Conservation (phyloP, 2,797 vertebrate species). For the Oceanodroma leucorhoa region DNA sequence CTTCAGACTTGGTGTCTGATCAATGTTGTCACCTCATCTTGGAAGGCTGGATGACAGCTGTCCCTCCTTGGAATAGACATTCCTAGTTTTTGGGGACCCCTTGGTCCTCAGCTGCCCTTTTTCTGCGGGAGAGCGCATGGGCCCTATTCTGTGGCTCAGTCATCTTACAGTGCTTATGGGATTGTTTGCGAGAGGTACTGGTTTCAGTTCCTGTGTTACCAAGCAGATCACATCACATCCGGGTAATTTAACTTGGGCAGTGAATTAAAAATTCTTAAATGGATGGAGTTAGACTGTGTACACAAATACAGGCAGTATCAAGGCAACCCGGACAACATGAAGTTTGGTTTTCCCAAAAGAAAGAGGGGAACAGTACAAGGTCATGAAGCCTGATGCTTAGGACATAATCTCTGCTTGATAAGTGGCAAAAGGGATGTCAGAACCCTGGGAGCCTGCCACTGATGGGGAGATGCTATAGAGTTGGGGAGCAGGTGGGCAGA, state of each 20-base stretch:
- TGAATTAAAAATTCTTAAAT: neutral
- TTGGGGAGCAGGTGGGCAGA: neutral
- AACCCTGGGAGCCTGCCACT: neutral
- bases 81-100: neutral
- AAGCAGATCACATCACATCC: neutral
- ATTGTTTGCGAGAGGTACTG: neutral
- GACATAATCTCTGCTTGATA: neutral
- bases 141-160: neutral
- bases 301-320: neutral
- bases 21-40: neutral
- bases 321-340: neutral
- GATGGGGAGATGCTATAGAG: neutral
- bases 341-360: neutral
- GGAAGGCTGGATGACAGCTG: neutral
- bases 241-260: neutral
- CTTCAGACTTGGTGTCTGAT: neutral
- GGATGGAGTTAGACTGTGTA: neutral
- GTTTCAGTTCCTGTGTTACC: neutral
- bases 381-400: neutral
- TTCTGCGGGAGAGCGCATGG: accelerated
- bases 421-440: neutral
- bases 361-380: neutral
- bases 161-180: neutral
- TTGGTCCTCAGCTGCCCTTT: neutral
- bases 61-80: neutral